Evolutionary conservation across 1,140 invertebrate genomes (phyloP).

Genomic region (Oryzaephilus surinamensis): DNA sequence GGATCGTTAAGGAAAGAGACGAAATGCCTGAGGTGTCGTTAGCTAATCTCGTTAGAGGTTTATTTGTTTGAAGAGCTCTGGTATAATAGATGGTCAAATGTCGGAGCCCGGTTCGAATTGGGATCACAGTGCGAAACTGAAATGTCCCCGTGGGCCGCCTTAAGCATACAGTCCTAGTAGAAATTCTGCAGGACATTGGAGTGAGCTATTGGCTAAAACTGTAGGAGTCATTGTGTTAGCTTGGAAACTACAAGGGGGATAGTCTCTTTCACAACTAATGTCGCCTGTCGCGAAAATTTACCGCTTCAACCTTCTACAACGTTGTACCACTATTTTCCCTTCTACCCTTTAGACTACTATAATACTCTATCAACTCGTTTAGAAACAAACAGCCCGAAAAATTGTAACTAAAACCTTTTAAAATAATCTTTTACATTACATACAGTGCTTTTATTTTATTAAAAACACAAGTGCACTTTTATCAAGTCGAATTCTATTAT

Average conservation of each 20-base stretch:
- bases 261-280: conserved; percentile 11
- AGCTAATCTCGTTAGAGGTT: conserved; percentile 16
- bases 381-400: too few species aligned
- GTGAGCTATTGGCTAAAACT: conserved; percentile 12
- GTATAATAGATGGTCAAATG: conserved; percentile 31
- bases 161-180: conserved; percentile 18
- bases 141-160: conserved; percentile 28
- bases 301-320: conserved; percentile 12
- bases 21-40: conserved; percentile 11
- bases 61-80: conserved; percentile 25
- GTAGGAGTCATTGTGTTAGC: conserved; percentile 8
- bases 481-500: too few species aligned
- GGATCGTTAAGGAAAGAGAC: conserved; percentile 2
- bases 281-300: conserved; percentile 13
- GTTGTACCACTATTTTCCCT: too few species aligned
- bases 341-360: too few species aligned
- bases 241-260: conserved; percentile 11
- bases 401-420: too few species aligned
- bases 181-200: conserved; percentile 12
- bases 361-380: too few species aligned
- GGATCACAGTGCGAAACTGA: conserved; percentile 30
- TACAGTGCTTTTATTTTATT: too few species aligned
- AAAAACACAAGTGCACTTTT: too few species aligned
- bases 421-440: too few species aligned
- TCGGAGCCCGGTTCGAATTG: conserved; percentile 27